Conservation (phyloP, 2,113 vertebrate species). For the Halcyon senegalensis region DNA sequence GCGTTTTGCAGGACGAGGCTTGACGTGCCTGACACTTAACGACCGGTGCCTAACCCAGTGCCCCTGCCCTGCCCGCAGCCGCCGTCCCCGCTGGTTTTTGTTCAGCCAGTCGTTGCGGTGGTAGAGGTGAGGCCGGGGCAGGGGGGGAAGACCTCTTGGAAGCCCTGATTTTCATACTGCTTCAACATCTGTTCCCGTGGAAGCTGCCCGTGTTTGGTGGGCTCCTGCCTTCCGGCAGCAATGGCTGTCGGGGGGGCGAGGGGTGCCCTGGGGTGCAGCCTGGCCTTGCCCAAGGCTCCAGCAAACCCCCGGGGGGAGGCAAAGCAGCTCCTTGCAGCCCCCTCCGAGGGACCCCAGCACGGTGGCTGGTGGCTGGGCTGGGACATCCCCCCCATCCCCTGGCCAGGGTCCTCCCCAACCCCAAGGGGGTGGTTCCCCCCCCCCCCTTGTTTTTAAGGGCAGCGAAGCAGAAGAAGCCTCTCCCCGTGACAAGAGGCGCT, state of each 20-base stretch:
- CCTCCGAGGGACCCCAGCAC: neutral
- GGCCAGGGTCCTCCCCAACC: neutral
- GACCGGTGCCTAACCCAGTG: fast-evolving
- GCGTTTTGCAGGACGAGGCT: neutral
- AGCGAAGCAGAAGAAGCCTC: neutral
- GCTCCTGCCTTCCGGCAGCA: neutral
- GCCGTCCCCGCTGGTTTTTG: neutral
- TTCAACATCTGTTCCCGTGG: neutral
- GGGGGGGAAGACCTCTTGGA: neutral
- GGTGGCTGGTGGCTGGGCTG: neutral
- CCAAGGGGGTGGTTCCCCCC: too few species aligned
- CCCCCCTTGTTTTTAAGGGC: neutral
- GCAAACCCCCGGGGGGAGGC: neutral
- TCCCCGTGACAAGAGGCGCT: neutral
- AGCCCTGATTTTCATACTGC: neutral
- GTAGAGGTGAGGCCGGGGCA: neutral
- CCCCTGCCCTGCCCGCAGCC: neutral
- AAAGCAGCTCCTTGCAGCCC: neutral
- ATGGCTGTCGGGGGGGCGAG: fast-evolving
- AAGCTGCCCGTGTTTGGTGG: neutral
- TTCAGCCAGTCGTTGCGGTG: neutral
- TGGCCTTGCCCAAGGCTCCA: fast-evolving
- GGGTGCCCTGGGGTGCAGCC: neutral
- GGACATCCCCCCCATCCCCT: neutral
- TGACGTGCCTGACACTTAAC: fast-evolving